Evolutionary conservation across 2,888 invertebrate genomes (phyloP).

Genomic region (Xanthia icteritia): DNA sequence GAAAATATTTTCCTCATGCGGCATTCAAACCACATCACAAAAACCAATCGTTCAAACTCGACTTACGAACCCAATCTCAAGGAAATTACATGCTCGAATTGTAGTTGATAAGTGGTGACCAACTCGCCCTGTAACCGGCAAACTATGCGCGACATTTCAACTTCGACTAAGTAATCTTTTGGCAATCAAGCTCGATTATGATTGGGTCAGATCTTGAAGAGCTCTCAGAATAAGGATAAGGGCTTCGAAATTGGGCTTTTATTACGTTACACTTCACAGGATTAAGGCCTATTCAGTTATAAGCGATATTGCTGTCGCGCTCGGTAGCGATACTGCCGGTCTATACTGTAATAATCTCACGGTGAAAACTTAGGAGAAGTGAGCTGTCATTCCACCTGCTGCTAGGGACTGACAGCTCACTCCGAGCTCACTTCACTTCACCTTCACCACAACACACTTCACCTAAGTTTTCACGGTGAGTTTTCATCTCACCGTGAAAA

Average conservation of each 20-base stretch:
- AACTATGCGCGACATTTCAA: constrained; percentile 45
- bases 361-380: no score
- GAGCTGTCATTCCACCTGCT: no score
- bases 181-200: constrained; percentile 39
- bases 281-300: neutral
- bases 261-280: constrained; percentile 8
- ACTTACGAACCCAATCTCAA: constrained; percentile 12
- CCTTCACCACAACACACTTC: no score
- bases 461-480: no score
- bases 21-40: neutral
- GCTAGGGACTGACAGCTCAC: no score
- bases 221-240: constrained; percentile 37
- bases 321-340: no score
- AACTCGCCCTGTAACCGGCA: constrained; percentile 27
- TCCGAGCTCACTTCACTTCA: no score
- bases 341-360: no score
- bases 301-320: no score
- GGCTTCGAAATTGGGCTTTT: constrained; percentile 41
- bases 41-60: constrained; percentile 9
- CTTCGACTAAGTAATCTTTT: constrained; percentile 21
- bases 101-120: constrained; percentile 26
- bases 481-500: no score
- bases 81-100: constrained; percentile 44
- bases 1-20: constrained; percentile 1
- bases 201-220: constrained; percentile 39